Percentiles rank a stretch among this genome's conserved stretches.
phyloP scores from a whole-genome alignment of 2,888 invertebrate genomes.

The Zootermopsis nevadensis region DNA sequence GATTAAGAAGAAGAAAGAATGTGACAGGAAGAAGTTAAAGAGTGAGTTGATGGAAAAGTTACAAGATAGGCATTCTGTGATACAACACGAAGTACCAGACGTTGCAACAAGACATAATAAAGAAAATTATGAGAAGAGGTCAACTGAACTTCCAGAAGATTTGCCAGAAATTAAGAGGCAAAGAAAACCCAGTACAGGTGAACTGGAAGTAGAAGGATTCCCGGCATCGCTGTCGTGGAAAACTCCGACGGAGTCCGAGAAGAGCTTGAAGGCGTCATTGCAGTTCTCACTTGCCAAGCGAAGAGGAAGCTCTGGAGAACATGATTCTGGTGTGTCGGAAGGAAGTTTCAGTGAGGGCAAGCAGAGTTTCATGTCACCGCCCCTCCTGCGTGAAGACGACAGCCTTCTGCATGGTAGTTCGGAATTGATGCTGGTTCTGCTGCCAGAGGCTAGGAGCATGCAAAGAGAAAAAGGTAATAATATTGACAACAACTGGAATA shows the following conservation, averaged over 20 bases:
- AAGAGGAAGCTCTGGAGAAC: constrained; percentile 31
- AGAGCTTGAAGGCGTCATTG: neutral
- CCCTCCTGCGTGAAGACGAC: constrained; percentile 55
- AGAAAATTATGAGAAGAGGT: neutral
- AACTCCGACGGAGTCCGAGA: constrained; percentile 28
- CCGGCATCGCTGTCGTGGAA: neutral
- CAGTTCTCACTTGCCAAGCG: constrained; percentile 2
- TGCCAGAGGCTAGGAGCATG: constrained; percentile 55
- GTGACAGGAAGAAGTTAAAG: neutral
- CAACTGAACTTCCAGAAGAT: neutral
- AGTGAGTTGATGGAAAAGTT: neutral
- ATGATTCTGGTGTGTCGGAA: constrained; percentile 36
- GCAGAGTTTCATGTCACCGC: constrained; percentile 32
- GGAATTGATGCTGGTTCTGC: constrained; percentile 83
- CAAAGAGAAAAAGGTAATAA: constrained; percentile 42
- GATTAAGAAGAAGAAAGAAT: neutral
- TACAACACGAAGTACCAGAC: neutral
- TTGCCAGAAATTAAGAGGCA: neutral
- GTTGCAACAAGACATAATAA: neutral
- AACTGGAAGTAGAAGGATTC: neutral
- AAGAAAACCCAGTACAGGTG: neutral
- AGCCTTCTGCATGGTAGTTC: constrained; percentile 74
- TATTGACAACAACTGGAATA: too few species aligned
- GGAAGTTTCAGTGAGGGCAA: neutral
- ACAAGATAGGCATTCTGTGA: neutral